Percentiles rank a stretch among this genome's conserved stretches.
Conservation (phyloP, 2,797 vertebrate species). For the Galaxias olidus region DNA sequence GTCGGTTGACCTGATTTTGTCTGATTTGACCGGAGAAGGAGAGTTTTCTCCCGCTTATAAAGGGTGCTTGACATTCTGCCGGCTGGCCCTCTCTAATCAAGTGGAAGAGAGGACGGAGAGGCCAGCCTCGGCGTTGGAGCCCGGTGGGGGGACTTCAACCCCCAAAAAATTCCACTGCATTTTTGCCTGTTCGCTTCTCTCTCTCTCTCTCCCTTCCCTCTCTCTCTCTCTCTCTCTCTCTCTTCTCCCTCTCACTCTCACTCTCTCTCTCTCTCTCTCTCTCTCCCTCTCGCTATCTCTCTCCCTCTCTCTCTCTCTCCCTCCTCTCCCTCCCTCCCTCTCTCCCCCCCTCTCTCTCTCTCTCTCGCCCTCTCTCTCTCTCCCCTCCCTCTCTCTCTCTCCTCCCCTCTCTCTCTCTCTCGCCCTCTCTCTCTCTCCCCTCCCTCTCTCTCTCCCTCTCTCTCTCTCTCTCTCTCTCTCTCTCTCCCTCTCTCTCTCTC, state of each 20-base stretch:
- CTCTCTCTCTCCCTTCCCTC: neutral
- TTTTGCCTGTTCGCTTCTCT: neutral
- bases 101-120: slow-evolving; percentile 1
- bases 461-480: slow-evolving; percentile 2
- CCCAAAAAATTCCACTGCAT: no score
- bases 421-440: slow-evolving; percentile 7
- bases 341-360: neutral
- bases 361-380: slow-evolving; percentile 5
- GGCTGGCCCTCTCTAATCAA: neutral
- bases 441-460: neutral
- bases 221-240: neutral
- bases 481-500: no score
- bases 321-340: no score
- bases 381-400: neutral
- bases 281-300: neutral
- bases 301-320: slow-evolving; percentile 4
- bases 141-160: slow-evolving; percentile 24
- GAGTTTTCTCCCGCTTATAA: neutral
- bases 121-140: slow-evolving; percentile 18
- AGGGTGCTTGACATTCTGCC: slow-evolving; percentile 1
- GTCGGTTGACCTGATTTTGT: slow-evolving; percentile 6
- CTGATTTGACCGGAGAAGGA: neutral
- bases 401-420: neutral
- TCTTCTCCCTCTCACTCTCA: neutral
- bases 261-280: neutral